Base-by-base conservation (phyloP, 2,797 vertebrate genomes). In the Prionace glauca region DNA sequence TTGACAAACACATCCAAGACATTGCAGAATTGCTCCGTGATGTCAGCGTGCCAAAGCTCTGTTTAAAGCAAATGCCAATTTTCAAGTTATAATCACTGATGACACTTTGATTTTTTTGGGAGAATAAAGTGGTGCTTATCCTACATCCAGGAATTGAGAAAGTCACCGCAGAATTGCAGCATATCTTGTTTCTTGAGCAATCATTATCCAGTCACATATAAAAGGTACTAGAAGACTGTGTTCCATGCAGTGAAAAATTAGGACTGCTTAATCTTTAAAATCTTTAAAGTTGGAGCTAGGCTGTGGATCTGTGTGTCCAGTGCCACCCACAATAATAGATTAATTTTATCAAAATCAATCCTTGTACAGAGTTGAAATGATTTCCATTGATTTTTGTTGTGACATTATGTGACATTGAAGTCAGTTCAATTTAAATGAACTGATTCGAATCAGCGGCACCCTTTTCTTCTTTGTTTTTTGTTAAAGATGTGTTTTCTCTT, bases 331-430 rank as follows among this genome's bases (percentile, higher is more conserved):
- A 77, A 95, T 95, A 45, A 94, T 74, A 74, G 71, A 32, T 94
- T 94, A 94, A 95, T 77, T 95, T 95, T 95, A 77, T 95, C 93
- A 95, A 77, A 77, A 95, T 56, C 71, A 95, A 95, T 77, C 56
- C 24, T 95, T 74, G 71, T 60, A 50, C 71, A 77, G 93, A 77
- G 24, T 56, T 74, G 93, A 94, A 94, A 95, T 95, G 45, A 95
- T 60, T 95, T 77, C 26, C 56, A 77, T 95, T 95, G 93, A 95
- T 95, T 95, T 95, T 95, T 29, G 45, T 77, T 29, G 26, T 95
- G 93, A 77, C 92, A 67, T 94, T 45, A 45, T 94, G 67, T 12
- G 92, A 94, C 45, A 77, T 77, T 95, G 72, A 95, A 77, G 93
- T 77, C 93, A 95, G 77, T 95, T 71, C 45, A 77, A 45, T 95